Evolutionary conservation across 2,888 invertebrate genomes (phyloP).

Genomic region (Pogonocherus hispidulus): DNA sequence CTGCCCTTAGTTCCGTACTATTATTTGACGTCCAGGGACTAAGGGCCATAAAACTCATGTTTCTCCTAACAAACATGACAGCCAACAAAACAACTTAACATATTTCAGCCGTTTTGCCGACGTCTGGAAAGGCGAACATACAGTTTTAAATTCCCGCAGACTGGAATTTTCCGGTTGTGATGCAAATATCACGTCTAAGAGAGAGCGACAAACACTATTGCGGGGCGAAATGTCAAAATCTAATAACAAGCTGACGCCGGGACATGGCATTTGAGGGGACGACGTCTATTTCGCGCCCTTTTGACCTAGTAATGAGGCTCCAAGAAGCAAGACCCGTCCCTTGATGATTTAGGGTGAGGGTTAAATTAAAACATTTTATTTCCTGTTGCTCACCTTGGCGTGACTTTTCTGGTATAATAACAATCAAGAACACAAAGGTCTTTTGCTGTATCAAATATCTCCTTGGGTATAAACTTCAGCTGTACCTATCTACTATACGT

Average conservation of each 20-base stretch:
- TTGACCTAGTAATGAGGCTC: slow-evolving; percentile 31
- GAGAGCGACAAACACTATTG: slow-evolving; percentile 5
- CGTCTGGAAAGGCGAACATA: slow-evolving; percentile 7
- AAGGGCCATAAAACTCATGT: not conserved
- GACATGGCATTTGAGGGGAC: slow-evolving; percentile 15
- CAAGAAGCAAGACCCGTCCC: not conserved
- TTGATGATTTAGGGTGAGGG: not conserved
- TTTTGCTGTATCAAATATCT: no score
- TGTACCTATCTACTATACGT: no score
- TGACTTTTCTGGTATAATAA: not conserved
- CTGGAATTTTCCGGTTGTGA: slow-evolving; percentile 18
- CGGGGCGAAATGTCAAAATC: slow-evolving; percentile 25
- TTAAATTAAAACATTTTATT: not conserved
- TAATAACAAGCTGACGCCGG: slow-evolving; percentile 25
- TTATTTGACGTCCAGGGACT: not conserved
- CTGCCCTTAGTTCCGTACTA: no score
- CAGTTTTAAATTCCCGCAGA: slow-evolving; percentile 18
- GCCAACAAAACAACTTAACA: slow-evolving; percentile 4
- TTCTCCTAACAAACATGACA: not conserved
- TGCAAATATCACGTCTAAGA: slow-evolving; percentile 17
- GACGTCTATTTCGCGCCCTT: slow-evolving; percentile 25
- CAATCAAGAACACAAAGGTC: no score
- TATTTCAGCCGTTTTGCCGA: not conserved
- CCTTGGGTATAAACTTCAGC: no score
- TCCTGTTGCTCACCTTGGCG: no score